phyloP scores from a whole-genome alignment of 1,140 invertebrate genomes.

The Stegodyphus dumicola region DNA sequence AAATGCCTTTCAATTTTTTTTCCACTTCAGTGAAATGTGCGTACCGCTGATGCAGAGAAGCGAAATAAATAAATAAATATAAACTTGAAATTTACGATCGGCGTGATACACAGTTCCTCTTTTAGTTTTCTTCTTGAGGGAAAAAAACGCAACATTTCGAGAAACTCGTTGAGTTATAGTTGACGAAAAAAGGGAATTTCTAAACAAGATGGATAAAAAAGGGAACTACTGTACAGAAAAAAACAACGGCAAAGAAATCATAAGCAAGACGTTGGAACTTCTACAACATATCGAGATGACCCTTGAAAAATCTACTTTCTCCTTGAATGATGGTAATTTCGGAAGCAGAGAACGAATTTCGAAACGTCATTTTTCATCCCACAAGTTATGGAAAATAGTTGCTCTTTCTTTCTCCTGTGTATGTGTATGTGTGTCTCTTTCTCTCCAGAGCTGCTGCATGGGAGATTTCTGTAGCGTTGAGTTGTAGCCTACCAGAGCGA shows the following conservation, averaged over 20 bases:
- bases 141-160: background rate
- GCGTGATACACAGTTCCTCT: background rate
- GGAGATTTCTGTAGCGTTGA: background rate
- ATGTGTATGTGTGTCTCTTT: too few relatives aligned
- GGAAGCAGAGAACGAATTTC: constrained; percentile 39
- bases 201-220: background rate
- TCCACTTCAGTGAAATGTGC: too few relatives aligned
- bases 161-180: background rate
- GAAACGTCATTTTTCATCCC: constrained; percentile 21
- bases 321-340: constrained; percentile 54
- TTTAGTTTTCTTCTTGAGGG: background rate
- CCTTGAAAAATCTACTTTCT: constrained; percentile 55
- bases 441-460: too few relatives aligned
- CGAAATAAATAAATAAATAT: background rate
- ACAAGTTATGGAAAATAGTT: constrained; percentile 40
- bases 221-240: background rate
- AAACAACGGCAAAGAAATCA: background rate
- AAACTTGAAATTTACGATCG: background rate
- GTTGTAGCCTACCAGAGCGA: constrained; percentile 14
- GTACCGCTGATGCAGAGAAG: background rate
- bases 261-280: constrained; percentile 32
- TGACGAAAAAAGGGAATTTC: constrained; percentile 1
- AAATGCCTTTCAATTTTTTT: too few relatives aligned
- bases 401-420: background rate
- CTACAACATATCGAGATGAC: constrained; percentile 46